Base-by-base conservation (phyloP, 2,113 vertebrate genomes). In the Odocoileus virginianus region DNA sequence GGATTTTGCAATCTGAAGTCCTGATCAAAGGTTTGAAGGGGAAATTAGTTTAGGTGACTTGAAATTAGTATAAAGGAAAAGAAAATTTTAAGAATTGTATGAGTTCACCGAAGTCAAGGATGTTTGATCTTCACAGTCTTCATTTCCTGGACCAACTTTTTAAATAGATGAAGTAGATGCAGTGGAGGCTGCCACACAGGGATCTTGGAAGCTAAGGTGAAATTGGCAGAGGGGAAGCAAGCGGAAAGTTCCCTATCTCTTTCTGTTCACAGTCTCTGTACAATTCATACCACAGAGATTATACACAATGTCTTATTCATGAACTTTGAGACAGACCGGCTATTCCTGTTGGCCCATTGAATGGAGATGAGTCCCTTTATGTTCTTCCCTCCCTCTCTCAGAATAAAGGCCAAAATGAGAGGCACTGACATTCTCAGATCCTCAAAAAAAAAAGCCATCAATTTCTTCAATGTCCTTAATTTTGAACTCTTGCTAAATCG, bases 201-300 rank as follows among this genome's bases (percentile, higher is more conserved):
- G 54, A 61, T 40, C 36, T 54, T 19, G 23, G 52, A 87, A 61
- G 79, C 13, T 50, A 95, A 95, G 95, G 78, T 2, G n/a, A 97
- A 85, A 67, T 23, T 33, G 71, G 91, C 50, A 67, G 89, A 94
- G 93, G 83, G 74, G 89, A 97, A 93, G 89, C 85, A 82, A 93
- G 82, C 52, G 58, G 91, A 93, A 97, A 95, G 23, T 25, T 60
- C 76, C 93, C 83, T 1, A 2, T 67, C 96, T 94, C 71, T n/a
- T 94, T 89, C 89, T 76, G 17, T 15, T 2, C 55, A 83, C 94
- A 81, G 81, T n/a, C 57, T 0, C 50, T 98, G 97, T 95, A 98
- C 96, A 97, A 98, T 98, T 98, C 98, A 98, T 98, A 94, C 91
- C 33, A 60, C 94, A 94, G 61, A 98, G 97, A 96, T 93, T 98